Conservation (phyloP, 2,888 invertebrate genomes). For the Phania funesta region DNA sequence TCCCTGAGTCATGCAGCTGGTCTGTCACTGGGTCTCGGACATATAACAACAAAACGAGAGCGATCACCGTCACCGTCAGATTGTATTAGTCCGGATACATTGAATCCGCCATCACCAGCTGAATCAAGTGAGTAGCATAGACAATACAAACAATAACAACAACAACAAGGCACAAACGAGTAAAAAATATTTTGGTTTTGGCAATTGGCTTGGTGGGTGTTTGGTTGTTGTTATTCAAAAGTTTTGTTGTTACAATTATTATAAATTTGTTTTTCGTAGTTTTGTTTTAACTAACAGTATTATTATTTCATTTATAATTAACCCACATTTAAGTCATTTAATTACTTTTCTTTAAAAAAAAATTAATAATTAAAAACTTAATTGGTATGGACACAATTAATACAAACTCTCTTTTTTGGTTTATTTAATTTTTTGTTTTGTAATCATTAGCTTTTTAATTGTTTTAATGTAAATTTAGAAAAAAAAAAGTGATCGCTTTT, state of each 20-base stretch:
- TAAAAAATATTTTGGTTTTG: not conserved
- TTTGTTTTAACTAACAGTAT: slow-evolving; percentile 21
- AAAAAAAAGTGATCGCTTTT: slow-evolving; percentile 29
- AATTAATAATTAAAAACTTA: slow-evolving; percentile 32
- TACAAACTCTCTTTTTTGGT: slow-evolving; percentile 24
- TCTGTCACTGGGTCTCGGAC: slow-evolving; percentile 83
- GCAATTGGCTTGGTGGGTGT: not conserved
- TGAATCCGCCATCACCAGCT: slow-evolving; percentile 93
- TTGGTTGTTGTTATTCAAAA: slow-evolving; percentile 11
- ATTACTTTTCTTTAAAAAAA: slow-evolving; percentile 16
- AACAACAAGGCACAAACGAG: not conserved
- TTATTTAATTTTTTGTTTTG: slow-evolving; percentile 25
- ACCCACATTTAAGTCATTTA: slow-evolving; percentile 13
- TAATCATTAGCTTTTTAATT: slow-evolving; percentile 14
- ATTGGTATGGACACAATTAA: slow-evolving; percentile 68
- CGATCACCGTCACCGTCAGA: slow-evolving; percentile 93
- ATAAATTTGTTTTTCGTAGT: not conserved
- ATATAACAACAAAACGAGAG: slow-evolving; percentile 90
- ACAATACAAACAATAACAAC: not conserved
- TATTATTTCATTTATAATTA: slow-evolving; percentile 32
- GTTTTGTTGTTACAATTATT: not conserved
- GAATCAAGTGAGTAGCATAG: slow-evolving; percentile 88
- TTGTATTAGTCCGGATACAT: slow-evolving; percentile 93
- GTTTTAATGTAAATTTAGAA: slow-evolving; percentile 9
- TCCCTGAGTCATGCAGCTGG: slow-evolving; percentile 82